Base-by-base conservation (phyloP, 53 echinoderm and acorn worm species). In the Patiria pectinifera region DNA sequence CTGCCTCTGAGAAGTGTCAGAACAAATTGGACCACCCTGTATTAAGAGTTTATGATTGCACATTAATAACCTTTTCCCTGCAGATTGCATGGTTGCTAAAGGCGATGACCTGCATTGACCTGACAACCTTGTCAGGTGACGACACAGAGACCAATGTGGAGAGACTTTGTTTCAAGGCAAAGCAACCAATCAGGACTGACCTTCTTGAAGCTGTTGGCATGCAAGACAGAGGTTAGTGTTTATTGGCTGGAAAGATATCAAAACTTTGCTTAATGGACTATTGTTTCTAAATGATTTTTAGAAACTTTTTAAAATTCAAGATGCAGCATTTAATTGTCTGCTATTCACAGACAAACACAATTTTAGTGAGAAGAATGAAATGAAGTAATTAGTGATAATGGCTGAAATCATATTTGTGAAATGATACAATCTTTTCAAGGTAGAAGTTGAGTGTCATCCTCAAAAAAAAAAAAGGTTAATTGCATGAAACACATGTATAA, bases 91-190 rank as follows among this genome's bases (percentile, higher is more conserved):
- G 99, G 99, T 82, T 95, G 71, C 95, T 98, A 81, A 98, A 97
- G 93, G 99, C 96, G 46, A 95, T 93, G 45, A 98, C 96, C 70
- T 98, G 99, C 90, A 98, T 98, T 44, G 99, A 98, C 79, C 93
- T 98, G 16, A 98, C 99, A 24, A 97, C 99, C 11, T 86, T 98
- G 14, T 97, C 98, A 49, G 99, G 99, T 62, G 99, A 98, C 89
- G 99, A 98, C 83, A 98, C 99, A 19, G 87, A 94, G 83, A 98
- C 99, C 72, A 98, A 98, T 84, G 99, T 98, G 43, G 96, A 97
- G 94, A 84, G 99, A 69, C 94, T 98, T 18, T 98, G 99, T 85
- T 97, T 91, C 94, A 98, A 98, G 83, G 99, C 99, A 18, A 97
- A 96, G 85, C 94, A 97, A 47, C 99, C 99, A 48, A 89, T 98